Evolutionary conservation across 1,140 invertebrate species (phyloP).

Genomic region (Drosophila parabipectinata): DNA sequence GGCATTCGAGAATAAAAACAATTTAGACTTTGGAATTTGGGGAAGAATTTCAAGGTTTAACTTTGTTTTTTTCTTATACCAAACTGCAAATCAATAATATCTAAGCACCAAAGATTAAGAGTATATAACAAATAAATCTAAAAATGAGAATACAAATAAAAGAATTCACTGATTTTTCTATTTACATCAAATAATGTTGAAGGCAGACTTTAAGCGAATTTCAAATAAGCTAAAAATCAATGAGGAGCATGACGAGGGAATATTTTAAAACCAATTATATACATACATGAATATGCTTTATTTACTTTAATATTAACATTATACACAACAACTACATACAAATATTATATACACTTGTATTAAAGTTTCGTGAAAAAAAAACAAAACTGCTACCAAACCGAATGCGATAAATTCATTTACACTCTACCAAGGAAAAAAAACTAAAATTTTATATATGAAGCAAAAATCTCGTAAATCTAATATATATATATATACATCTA

Average conservation of each 20-base stretch:
- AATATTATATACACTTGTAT: conserved; percentile 59
- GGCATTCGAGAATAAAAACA: conserved; percentile 44
- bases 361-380: conserved; percentile 48
- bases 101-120: conserved; percentile 51
- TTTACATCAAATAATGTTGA: conserved; percentile 75
- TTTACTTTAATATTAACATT: conserved; percentile 79
- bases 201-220: conserved; percentile 77
- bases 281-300: conserved; percentile 78
- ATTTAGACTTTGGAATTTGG: conserved; percentile 81
- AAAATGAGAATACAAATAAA: conserved; percentile 38
- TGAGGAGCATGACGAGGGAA: conserved; percentile 38
- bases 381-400: conserved; percentile 40
- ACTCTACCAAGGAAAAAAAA: conserved; percentile 55
- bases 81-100: conserved; percentile 38
- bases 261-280: conserved; percentile 70
- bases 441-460: conserved; percentile 61
- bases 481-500: conserved; percentile 49
- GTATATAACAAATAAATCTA: conserved; percentile 49
- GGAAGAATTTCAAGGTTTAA: conserved; percentile 82
- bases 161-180: conserved; percentile 74
- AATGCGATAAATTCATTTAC: conserved; percentile 75
- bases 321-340: conserved; percentile 64
- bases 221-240: conserved; percentile 66
- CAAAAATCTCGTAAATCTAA: conserved; percentile 51
- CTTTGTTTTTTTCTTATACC: conserved; percentile 59